Base-by-base conservation (phyloP, 2,113 vertebrate species). In the Oryzias javanicus region DNA sequence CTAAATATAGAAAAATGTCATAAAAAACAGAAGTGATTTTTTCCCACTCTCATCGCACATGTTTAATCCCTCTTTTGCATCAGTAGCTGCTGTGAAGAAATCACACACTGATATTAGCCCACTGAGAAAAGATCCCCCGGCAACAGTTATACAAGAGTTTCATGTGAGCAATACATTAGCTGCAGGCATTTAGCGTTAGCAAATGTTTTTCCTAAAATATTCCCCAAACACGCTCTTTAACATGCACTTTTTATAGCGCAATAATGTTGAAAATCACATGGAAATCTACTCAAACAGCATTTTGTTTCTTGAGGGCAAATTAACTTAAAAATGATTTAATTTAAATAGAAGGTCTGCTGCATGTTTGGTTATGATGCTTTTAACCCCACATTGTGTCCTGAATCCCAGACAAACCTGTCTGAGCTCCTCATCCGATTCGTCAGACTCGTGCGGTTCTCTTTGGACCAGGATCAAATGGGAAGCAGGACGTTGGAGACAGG, bases 1-100 rank as follows among this genome's bases (percentile, higher is more conserved):
- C 3, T 35, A 12, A 35, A 3, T 35, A 12, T 35, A 10, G 10
- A 35, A 12, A 35, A 35, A 35, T 35, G 17, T 62, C 66, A 49
- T 59, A 69, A 63, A 70, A 42, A 73, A 27, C 50, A 64, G 27
- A 42, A 42, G 2, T 56, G 64, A 64, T 49, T 64, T 46, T 41
- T 44, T 42, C 6, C 3, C 1, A 10, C n/a, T 25, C 45, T 57
- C 4, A 7, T 22, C 16, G 15, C 25, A 16, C 24, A 2, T 67
- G 64, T 63, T 78, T 80, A 82, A 85, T 85, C 62, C 41, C 54
- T 88, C 73, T 79, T 82, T 77, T 73, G 69, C 51, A 48, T 78
- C 57, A 70, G 54, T 65, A 51, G 74, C 79, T 61, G 71, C 60
- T 42, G 76, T 72, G 71, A 60, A 56, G 57, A 72, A 81, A 79